Evolutionary conservation across 2,888 invertebrate genomes (phyloP).

Genomic region (Panzeria rudis): DNA sequence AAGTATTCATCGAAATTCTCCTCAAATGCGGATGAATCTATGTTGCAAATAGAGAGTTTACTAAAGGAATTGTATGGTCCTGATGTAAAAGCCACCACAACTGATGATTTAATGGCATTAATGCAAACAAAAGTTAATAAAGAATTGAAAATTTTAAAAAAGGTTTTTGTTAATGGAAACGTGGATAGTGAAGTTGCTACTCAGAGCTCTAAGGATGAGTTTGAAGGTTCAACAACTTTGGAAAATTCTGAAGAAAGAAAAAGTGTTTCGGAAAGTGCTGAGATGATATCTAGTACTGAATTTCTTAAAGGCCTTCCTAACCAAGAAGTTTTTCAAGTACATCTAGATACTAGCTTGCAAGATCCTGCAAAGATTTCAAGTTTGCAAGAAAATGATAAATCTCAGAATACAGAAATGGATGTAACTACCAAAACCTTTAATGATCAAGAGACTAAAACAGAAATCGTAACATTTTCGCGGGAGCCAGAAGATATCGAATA

Average conservation of each 20-base stretch:
- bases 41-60: conserved; percentile 56
- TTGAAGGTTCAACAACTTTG: not conserved
- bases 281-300: not conserved
- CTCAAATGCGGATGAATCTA: conserved; percentile 58
- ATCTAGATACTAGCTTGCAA: too few species aligned
- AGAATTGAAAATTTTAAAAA: conserved; percentile 47
- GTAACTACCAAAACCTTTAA: not conserved
- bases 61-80: conserved; percentile 62
- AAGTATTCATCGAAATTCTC: conserved; percentile 66
- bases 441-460: conserved; percentile 18
- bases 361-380: not conserved
- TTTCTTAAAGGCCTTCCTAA: not conserved
- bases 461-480: conserved; percentile 49
- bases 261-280: not conserved
- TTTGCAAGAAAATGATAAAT: not conserved
- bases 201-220: not conserved
- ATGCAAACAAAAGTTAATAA: conserved; percentile 42
- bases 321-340: not conserved
- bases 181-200: not conserved
- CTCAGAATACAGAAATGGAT: not conserved
- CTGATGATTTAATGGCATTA: conserved; percentile 55
- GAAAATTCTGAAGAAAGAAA: not conserved
- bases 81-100: conserved; percentile 22
- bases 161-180: not conserved
- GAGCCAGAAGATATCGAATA: conserved; percentile 72